Evolutionary conservation across 2,888 invertebrate species (phyloP), one percentile per base, ranked within the genome.

Genomic region (Euplexia lucipara): DNA sequence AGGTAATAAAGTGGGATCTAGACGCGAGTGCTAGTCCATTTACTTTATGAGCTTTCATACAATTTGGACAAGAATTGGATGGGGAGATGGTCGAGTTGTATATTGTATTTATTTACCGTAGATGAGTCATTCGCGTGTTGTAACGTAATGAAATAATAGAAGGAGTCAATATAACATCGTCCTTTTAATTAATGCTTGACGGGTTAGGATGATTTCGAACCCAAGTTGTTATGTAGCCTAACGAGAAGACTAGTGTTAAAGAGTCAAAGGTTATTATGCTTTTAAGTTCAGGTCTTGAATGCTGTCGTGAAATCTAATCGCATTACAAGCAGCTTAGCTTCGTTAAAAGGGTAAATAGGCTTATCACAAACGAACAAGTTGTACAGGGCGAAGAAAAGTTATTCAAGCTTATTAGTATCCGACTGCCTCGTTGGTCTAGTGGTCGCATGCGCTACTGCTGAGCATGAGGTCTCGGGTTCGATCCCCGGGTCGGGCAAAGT

Each of bases 1-100:
- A 51, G 63, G 66, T 52, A 60, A 49, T 75, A 69, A 79, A 78
- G 54, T 57, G 12, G 18, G 48, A 61, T 52, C 61, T 49, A 63
- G 47, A 22, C 20, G 42, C n/a, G 16, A 75, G 34, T 22, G 35
- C 35, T 58, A 41, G 39, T 51, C 60, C 45, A 75, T 78, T 78
- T 65, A 51, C n/a, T 73, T 73, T 70, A 78, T 53, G 45, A 57
- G 35, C 41, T n/a, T 53, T 42, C 61, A 51, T 63, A 51, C 44
- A 52, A 67, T 70, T 70, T 65, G 52, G 48, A 18, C 41, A 12
- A n/a, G 47, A 63, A 48, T 69, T 57, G 44, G 56, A 22, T 54
- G 35, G 52, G 30, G 41, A 39, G 34, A 64, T 32, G 32, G 47
- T n/a, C 18, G 5, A 22, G 41, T 20, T 30, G 22, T 51, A 22